Base-by-base conservation (phyloP, 2,888 invertebrate species). In the Philhelius pedissequus region DNA sequence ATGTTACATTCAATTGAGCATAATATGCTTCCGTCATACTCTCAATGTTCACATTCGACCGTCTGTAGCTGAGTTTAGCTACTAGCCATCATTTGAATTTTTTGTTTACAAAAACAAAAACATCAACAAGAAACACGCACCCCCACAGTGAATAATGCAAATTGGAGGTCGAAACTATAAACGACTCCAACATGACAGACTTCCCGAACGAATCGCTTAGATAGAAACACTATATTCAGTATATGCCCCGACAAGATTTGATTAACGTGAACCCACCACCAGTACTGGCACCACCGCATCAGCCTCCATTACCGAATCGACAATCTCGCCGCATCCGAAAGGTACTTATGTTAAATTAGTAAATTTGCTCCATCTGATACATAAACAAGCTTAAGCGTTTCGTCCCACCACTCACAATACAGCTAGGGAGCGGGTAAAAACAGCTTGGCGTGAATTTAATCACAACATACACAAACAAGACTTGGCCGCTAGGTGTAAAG, bases 311-410 rank as follows among this genome's bases (percentile, higher is more conserved):
- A 15, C 30, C 3, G 20, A 54, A 32, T 56, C 52, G 27, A 27
- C 52, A 52, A 52, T 52, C 52, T 52, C n/a, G n/a, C 7, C 40
- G 6, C 20, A 64, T 68, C 60, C 48, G 30, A 78, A 70, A 70
- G 56, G 58, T 79, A 78, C 78, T 83, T 83, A 83, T 79, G 83
- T 75, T 83, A 83, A 78, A 83, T 83, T 79, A 83, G 74, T 83
- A 79, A 83, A 83, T 83, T 83, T 83, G 70, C 70, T 64, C 50
- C 82, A 83, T 62, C 73, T 78, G 82, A 50, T 35, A 62, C 69
- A 77, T 73, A 82, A 82, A 68, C 82, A 77, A 66, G 69, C 73
- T 68, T 73, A 45, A 48, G 22, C 32, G 64, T 25, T 38, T 15
- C 50, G 52, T 60, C 22, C 45, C 48, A 30, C 25, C 35, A 38